Conservation (phyloP, 2,113 vertebrate species). For the Dendropsophus ebraccatus region DNA sequence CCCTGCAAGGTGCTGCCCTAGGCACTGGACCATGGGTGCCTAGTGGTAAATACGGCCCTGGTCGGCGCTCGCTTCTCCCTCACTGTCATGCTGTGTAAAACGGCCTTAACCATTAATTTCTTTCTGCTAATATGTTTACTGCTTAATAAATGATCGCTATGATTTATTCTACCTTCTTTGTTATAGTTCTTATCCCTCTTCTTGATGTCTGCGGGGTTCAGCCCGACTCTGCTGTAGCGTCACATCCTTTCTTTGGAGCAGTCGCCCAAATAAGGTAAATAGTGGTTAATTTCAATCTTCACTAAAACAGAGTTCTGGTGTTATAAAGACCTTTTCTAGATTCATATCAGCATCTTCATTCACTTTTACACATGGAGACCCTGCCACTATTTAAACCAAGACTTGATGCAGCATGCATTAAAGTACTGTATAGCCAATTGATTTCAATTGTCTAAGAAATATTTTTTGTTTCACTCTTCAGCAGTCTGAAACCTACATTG, state of each 20-base stretch:
- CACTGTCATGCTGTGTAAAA: no score
- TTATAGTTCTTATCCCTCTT: slow-evolving; percentile 85
- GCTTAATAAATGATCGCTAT: background rate
- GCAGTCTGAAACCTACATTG: no score
- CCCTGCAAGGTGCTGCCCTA: no score
- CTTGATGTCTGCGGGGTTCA: slow-evolving; percentile 89
- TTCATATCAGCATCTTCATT: background rate
- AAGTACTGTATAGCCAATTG: no score
- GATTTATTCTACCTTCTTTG: slow-evolving; percentile 56
- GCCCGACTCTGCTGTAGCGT: slow-evolving; percentile 78
- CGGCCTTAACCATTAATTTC: no score
- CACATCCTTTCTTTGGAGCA: slow-evolving; percentile 87
- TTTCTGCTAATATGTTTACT: background rate
- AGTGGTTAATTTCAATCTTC: background rate
- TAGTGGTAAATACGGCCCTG: no score
- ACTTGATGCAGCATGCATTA: background rate
- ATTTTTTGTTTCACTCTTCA: no score
- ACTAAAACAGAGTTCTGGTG: background rate
- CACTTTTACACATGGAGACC: background rate
- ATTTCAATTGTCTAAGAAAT: no score
- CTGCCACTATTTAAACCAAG: background rate
- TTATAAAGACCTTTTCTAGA: no score
- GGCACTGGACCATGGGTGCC: no score
- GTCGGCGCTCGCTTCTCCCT: no score
- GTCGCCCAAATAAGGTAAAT: slow-evolving; percentile 85